Conservation (phyloP, 2,888 invertebrate species). For the Euproctis similis region DNA sequence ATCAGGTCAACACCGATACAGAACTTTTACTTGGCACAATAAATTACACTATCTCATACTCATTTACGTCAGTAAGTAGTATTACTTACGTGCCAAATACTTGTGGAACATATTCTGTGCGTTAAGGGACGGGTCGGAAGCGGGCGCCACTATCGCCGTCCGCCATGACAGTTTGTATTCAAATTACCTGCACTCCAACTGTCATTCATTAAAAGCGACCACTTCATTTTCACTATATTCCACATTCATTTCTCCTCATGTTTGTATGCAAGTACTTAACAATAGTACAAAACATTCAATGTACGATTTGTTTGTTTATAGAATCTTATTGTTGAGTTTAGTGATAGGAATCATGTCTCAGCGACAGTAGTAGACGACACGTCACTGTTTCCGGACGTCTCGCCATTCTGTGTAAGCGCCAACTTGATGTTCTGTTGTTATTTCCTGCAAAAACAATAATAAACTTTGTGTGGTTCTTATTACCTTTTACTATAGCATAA, state of each 20-base stretch:
- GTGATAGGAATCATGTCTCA: constrained; percentile 20
- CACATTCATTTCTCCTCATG: constrained; percentile 24
- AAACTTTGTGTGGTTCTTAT: too few relatives aligned
- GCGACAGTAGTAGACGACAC: constrained; percentile 36
- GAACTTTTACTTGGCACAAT: too few relatives aligned
- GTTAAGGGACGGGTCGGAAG: constrained; percentile 51
- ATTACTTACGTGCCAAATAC: constrained; percentile 47
- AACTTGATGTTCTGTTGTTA: constrained; percentile 27
- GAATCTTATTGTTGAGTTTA: constrained; percentile 3
- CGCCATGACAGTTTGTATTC: constrained; percentile 60
- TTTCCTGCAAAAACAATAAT: too few relatives aligned
- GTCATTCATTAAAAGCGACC: constrained; percentile 19
- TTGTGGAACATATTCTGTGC: constrained; percentile 38
- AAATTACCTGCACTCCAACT: constrained; percentile 44
- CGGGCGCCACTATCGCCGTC: constrained; percentile 43
- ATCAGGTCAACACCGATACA: too few relatives aligned
- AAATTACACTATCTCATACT: constrained; percentile 19
- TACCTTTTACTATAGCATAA: too few relatives aligned
- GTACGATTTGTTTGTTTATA: constrained; percentile 7
- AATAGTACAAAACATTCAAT: constrained; percentile 8
- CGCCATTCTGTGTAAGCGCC: constrained; percentile 36
- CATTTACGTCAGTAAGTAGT: constrained; percentile 42
- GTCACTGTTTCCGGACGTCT: constrained; percentile 46
- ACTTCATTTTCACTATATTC: constrained; percentile 6
- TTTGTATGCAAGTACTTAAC: neutral